Conservation (phyloP, 2,113 vertebrate species). For the Pygoscelis antarcticus region DNA sequence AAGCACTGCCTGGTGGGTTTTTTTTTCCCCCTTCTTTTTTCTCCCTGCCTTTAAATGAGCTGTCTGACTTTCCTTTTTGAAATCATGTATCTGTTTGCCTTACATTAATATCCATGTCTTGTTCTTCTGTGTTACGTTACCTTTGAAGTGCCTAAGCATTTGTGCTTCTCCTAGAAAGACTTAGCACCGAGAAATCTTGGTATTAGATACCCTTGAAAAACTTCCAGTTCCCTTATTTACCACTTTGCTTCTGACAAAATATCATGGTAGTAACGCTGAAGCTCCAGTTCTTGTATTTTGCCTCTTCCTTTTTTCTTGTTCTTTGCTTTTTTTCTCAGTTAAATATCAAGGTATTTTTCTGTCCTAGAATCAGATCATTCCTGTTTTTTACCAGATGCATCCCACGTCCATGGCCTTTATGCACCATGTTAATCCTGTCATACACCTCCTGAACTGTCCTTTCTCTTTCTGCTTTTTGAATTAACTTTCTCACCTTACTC, state of each 20-base stretch:
- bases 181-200: background rate
- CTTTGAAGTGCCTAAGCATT: background rate
- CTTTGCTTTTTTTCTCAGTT: background rate
- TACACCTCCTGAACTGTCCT: background rate
- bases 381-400: background rate
- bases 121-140: background rate
- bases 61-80: background rate
- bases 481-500: background rate
- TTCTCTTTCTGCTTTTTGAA: background rate
- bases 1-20: background rate
- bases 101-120: background rate
- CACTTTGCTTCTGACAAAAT: constrained; percentile 4
- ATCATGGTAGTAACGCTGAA: background rate
- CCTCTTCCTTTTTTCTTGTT: background rate
- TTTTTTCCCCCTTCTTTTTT: background rate
- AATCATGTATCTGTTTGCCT: background rate
- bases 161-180: background rate
- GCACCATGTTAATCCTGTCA: background rate
- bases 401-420: background rate
- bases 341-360: background rate
- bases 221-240: background rate
- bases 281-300: background rate
- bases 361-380: background rate
- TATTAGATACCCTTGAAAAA: background rate
- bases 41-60: background rate